phyloP scores from a whole-genome alignment of 2,888 invertebrate species.

The Ochropacha duplaris region DNA sequence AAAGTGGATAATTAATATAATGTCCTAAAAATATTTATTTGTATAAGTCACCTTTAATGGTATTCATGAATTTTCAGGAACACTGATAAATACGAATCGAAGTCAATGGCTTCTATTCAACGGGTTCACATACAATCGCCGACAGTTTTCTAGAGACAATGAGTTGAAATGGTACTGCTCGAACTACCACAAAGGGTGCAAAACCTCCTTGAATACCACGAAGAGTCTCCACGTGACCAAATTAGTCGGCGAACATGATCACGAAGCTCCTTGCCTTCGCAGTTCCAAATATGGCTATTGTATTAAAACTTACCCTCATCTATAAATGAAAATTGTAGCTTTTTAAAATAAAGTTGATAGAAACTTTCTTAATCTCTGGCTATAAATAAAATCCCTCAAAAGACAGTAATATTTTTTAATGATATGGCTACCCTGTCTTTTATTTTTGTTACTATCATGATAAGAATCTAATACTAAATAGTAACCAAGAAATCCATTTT shows the following conservation, averaged over 20 bases:
- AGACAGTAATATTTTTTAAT: too few species aligned
- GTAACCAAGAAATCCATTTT: too few species aligned
- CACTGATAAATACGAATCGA: conserved; percentile 14
- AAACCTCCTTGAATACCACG: conserved; percentile 15
- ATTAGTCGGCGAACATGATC: conserved; percentile 30
- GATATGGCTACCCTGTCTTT: too few species aligned
- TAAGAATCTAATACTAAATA: too few species aligned
- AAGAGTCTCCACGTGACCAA: conserved; percentile 9
- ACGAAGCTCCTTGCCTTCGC: conserved; percentile 27
- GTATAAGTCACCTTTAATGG: not conserved
- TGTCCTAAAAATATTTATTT: not conserved
- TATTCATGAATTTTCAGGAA: conserved; percentile 10
- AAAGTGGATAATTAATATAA: too few species aligned
- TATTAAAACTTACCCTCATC: not conserved
- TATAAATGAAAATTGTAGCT: too few species aligned
- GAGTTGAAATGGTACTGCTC: conserved; percentile 27
- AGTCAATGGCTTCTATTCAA: conserved; percentile 13
- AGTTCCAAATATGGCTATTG: not conserved
- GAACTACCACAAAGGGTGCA: conserved; percentile 27
- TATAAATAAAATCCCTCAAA: too few species aligned
- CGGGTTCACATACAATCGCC: conserved; percentile 37
- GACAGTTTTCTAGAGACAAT: conserved; percentile 12
- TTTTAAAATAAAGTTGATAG: too few species aligned
- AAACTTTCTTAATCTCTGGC: too few species aligned
- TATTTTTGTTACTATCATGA: too few species aligned